Evolutionary conservation across 2,888 invertebrate genomes (phyloP).

Genomic region (Drosophila infuscata): DNA sequence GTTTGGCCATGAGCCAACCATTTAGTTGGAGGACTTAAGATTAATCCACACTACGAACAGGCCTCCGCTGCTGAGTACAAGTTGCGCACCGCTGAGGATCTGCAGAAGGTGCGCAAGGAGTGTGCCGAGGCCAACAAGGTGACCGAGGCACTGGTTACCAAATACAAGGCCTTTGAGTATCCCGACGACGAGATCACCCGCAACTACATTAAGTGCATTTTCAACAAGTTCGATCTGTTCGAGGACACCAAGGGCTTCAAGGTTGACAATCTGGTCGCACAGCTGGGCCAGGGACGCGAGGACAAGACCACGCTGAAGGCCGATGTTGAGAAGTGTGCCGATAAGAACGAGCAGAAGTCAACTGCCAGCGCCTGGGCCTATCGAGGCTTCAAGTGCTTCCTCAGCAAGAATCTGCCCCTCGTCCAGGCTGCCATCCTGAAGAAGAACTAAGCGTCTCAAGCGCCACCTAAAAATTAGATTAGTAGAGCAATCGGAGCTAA

Average conservation of each 20-base stretch:
- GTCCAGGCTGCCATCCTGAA: constrained; percentile 84
- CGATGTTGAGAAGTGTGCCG: constrained; percentile 84
- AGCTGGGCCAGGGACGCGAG: constrained; percentile 83
- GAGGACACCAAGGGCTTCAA: constrained; percentile 83
- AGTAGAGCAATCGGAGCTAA: constrained; percentile 3
- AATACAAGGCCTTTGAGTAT: constrained; percentile 84
- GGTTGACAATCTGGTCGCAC: constrained; percentile 83
- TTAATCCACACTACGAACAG: constrained; percentile 37
- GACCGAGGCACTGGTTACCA: constrained; percentile 81
- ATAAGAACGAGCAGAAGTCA: constrained; percentile 83
- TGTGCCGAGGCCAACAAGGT: constrained; percentile 82
- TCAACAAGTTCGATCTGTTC: constrained; percentile 84
- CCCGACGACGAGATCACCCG: constrained; percentile 84
- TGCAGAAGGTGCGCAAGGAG: constrained; percentile 82
- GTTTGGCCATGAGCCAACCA: constrained; percentile 54
- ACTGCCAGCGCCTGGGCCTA: constrained; percentile 83
- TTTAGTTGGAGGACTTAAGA: not conserved
- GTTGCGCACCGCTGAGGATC: constrained; percentile 83
- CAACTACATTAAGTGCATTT: constrained; percentile 84
- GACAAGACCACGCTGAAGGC: constrained; percentile 82
- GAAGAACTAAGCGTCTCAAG: constrained; percentile 64
- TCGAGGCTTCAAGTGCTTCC: constrained; percentile 85
- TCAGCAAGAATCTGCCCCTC: constrained; percentile 83
- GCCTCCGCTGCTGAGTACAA: constrained; percentile 82
- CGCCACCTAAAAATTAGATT: constrained; percentile 2